These are phyloP conservation scores for Columba livia DNA, from an alignment of 2,113 vertebrate species.

Conservation along the genomic window DNA sequence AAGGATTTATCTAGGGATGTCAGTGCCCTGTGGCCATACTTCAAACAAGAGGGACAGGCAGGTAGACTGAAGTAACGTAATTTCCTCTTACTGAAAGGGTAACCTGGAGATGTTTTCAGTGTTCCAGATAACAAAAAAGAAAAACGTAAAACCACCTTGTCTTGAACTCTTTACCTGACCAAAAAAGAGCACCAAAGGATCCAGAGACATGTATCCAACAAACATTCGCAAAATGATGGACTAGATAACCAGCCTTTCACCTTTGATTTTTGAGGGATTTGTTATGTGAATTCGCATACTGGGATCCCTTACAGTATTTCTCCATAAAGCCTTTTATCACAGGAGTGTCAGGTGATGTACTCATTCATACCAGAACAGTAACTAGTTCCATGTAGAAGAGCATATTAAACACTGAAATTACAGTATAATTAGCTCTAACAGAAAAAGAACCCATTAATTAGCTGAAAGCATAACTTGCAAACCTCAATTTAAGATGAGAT, in stretches of 20 bases:
- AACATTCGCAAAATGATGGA: neutral
- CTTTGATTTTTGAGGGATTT: neutral
- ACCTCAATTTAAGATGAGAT: neutral
- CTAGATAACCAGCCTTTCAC: neutral
- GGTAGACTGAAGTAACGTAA: neutral
- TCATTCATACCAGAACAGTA: neutral
- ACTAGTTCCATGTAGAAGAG: neutral
- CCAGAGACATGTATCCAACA: fast-evolving
- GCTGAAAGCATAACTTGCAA: neutral
- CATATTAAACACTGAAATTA: neutral
- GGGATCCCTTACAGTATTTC: neutral
- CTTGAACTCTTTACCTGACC: neutral
- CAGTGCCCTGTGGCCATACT: neutral
- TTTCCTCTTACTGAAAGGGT: too few relatives aligned
- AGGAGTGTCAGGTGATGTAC: neutral
- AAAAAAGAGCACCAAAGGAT: neutral
- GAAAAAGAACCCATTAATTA: neutral
- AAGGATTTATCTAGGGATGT: neutral
- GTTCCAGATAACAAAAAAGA: neutral
- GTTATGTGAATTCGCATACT: neutral
- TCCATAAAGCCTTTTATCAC: neutral
- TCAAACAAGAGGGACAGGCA: neutral
- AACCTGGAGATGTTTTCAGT: too few relatives aligned
- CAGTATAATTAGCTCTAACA: neutral
- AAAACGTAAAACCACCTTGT: neutral